Percentiles rank a stretch among this genome's conserved stretches.
These are phyloP conservation scores for Beaufortia kweichowensis DNA, from an alignment of 2,113 vertebrate genomes.

Conservation along the genomic window DNA sequence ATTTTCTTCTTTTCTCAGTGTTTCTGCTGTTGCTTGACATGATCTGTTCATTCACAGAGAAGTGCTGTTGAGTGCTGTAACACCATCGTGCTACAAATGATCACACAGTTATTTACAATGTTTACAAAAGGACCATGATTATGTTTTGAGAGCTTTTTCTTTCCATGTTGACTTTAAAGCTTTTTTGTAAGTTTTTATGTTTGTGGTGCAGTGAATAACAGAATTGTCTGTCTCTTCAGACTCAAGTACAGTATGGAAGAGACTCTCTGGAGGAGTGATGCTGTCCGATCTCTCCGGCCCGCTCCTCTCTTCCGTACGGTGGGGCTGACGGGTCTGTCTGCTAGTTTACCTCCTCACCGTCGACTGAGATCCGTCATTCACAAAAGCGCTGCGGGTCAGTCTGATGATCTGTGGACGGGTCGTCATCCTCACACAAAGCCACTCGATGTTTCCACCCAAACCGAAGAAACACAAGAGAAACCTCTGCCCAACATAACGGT, in stretches of 20 bases:
- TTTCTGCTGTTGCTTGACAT: neutral
- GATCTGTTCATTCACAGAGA: no score
- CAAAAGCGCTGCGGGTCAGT: neutral
- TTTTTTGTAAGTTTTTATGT: no score
- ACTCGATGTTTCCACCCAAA: neutral
- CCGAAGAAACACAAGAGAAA: neutral
- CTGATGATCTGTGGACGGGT: neutral
- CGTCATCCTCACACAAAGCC: neutral
- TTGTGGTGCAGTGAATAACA: neutral
- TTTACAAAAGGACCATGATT: no score
- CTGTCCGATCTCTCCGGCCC: slow-evolving; percentile 45
- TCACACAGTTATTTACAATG: no score
- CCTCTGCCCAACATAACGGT: neutral
- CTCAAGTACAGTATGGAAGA: neutral
- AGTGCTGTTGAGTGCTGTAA: no score
- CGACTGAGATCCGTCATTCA: slow-evolving; percentile 59
- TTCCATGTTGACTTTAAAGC: no score
- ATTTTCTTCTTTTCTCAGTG: neutral
- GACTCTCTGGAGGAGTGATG: neutral
- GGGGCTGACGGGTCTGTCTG: slow-evolving; percentile 44
- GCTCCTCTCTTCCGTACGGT: slow-evolving; percentile 60
- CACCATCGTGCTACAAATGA: no score
- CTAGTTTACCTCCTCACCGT: slow-evolving; percentile 58
- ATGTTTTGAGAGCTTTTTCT: no score
- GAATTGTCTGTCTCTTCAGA: neutral